Conservation (phyloP, 2,797 vertebrate species). For the Glossophaga mutica region DNA sequence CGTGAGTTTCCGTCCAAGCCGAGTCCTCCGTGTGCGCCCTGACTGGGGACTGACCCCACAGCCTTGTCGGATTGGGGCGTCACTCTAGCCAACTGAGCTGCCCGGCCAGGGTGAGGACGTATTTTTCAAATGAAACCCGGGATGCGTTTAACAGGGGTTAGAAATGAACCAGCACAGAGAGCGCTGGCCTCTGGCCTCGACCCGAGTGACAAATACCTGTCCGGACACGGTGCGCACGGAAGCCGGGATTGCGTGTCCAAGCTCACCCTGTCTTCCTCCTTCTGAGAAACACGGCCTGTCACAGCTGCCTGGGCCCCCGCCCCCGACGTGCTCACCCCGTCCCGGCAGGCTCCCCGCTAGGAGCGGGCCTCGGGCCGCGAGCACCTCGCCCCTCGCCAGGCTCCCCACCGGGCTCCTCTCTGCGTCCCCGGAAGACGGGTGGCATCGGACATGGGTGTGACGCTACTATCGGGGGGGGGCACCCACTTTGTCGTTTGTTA, state of each 20-base stretch:
- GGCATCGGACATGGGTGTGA: not conserved
- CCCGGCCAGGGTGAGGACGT: not conserved
- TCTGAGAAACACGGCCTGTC: not conserved
- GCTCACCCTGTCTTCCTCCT: not conserved
- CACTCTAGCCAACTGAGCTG: no score
- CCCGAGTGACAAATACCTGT: not conserved
- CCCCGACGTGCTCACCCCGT: rapidly evolving
- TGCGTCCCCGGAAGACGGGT: not conserved
- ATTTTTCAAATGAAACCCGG: not conserved
- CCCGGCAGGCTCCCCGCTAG: no score
- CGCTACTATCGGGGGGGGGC: not conserved
- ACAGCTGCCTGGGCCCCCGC: not conserved
- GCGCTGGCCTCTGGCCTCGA: not conserved
- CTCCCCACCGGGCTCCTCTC: not conserved
- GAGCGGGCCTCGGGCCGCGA: not conserved
- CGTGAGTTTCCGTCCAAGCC: not conserved
- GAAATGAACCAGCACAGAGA: not conserved
- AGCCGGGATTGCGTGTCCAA: not conserved
- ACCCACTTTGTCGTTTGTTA: no score
- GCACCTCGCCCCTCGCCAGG: not conserved
- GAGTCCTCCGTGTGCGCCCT: no score
- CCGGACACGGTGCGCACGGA: not conserved
- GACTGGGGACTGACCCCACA: no score
- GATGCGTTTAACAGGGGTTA: not conserved
- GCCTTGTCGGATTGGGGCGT: no score